These are phyloP conservation scores for Trachelipus rathkii DNA, from an alignment of 1,140 invertebrate genomes.

Conservation along the genomic window DNA sequence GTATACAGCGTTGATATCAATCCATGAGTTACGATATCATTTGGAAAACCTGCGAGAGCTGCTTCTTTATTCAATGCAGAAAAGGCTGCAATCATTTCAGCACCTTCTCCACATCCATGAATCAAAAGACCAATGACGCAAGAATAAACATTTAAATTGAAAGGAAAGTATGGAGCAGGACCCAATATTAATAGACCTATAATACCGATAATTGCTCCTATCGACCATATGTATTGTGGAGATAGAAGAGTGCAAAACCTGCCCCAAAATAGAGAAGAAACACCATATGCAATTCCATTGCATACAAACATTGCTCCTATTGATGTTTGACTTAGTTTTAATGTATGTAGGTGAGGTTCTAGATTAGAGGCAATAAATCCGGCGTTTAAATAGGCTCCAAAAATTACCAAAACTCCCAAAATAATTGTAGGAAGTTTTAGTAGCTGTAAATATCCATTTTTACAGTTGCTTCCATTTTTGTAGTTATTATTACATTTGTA, in stretches of 20 bases:
- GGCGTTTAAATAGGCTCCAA: too few species aligned
- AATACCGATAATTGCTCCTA: slow-evolving; percentile 63
- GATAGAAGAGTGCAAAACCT: slow-evolving; percentile 67
- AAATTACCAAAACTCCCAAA: too few species aligned
- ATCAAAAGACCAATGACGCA: slow-evolving; percentile 66
- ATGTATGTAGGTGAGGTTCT: slow-evolving; percentile 72
- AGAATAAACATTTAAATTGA: slow-evolving; percentile 19
- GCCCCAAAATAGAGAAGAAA: slow-evolving; percentile 74
- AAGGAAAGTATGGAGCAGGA: slow-evolving; percentile 51
- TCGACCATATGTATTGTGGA: slow-evolving; percentile 63
- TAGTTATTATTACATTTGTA: too few species aligned
- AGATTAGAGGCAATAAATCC: slow-evolving; percentile 48
- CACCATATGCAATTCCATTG: slow-evolving; percentile 76
- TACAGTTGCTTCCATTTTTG: too few species aligned
- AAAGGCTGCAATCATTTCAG: slow-evolving; percentile 75
- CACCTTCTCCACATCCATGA: slow-evolving; percentile 72
- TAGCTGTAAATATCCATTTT: too few species aligned
- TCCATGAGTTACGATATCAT: slow-evolving; percentile 75
- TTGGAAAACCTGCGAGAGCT: slow-evolving; percentile 66
- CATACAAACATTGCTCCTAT: slow-evolving; percentile 81
- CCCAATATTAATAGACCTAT: slow-evolving; percentile 67
- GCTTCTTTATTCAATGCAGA: slow-evolving; percentile 70
- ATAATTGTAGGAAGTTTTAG: too few species aligned
- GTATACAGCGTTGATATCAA: slow-evolving; percentile 79
- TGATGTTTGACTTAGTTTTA: slow-evolving; percentile 66